Evolutionary conservation across 1,140 invertebrate species (phyloP).

Genomic region (Drosophila orena): DNA sequence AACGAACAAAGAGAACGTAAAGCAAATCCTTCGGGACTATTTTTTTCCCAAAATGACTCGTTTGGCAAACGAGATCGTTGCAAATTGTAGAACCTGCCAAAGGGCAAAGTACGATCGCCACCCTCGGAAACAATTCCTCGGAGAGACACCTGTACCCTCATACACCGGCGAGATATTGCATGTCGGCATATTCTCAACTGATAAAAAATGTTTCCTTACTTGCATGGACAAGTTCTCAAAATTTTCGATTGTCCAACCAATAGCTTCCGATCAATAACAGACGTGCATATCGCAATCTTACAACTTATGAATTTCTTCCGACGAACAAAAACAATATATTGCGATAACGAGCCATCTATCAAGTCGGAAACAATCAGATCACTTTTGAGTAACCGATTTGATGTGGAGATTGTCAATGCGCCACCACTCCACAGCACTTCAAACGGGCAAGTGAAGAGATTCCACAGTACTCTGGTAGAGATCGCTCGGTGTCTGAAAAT

Average conservation of each 20-base stretch:
- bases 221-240: neutral
- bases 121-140: neutral
- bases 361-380: too few relatives aligned
- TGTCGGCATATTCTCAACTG: neutral
- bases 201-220: neutral
- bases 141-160: neutral
- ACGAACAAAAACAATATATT: conserved; percentile 2
- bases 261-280: neutral
- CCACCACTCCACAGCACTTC: too few relatives aligned
- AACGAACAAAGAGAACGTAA: neutral
- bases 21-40: neutral
- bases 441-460: too few relatives aligned
- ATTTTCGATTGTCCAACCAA: conserved; percentile 1
- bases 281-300: neutral
- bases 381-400: too few relatives aligned
- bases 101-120: neutral
- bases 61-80: neutral
- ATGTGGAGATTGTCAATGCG: too few relatives aligned
- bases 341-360: too few relatives aligned
- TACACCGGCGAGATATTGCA: neutral
- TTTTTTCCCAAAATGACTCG: neutral
- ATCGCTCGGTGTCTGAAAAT: neutral
- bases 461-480: too few relatives aligned
- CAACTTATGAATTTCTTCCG: neutral
- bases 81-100: neutral